These are phyloP conservation scores for Cyclophora albipunctata DNA, from an alignment of 2,888 invertebrate species.

Conservation along the genomic window DNA sequence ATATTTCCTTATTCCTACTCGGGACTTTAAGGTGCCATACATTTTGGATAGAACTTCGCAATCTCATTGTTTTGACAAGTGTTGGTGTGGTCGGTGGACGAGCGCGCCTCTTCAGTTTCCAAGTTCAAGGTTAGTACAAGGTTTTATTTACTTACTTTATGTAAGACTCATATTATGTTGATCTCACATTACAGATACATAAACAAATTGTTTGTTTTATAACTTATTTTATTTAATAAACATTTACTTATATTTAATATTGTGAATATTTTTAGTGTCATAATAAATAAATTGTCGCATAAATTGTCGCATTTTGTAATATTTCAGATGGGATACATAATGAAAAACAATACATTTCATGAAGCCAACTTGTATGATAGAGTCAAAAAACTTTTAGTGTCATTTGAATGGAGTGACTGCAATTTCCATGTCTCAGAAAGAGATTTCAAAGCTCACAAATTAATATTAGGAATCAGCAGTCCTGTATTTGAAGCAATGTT, in stretches of 20 bases:
- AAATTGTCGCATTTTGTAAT: background rate
- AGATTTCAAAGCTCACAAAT: constrained; percentile 75
- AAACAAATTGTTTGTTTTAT: no score
- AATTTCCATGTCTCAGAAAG: constrained; percentile 70
- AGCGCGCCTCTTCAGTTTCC: constrained; percentile 11
- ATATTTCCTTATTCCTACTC: no score
- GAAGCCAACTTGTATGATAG: constrained; percentile 60
- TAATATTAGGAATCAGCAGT: constrained; percentile 78
- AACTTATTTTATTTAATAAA: no score
- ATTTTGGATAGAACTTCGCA: background rate
- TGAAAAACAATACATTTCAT: constrained; percentile 7
- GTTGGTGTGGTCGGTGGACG: no score
- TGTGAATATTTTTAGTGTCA: no score
- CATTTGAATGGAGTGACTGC: constrained; percentile 76
- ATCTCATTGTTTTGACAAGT: background rate
- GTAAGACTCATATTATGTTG: constrained; percentile 12
- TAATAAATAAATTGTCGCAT: no score
- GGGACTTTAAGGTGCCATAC: background rate
- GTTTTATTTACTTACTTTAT: constrained; percentile 1
- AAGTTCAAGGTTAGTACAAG: constrained; percentile 39
- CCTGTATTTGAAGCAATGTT: constrained; percentile 82
- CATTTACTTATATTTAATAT: no score
- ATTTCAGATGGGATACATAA: constrained; percentile 54
- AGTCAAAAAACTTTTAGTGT: constrained; percentile 60
- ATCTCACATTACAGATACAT: no score